Base-by-base conservation (phyloP, 2,888 invertebrate species). In the Plemyria rubiginata region DNA sequence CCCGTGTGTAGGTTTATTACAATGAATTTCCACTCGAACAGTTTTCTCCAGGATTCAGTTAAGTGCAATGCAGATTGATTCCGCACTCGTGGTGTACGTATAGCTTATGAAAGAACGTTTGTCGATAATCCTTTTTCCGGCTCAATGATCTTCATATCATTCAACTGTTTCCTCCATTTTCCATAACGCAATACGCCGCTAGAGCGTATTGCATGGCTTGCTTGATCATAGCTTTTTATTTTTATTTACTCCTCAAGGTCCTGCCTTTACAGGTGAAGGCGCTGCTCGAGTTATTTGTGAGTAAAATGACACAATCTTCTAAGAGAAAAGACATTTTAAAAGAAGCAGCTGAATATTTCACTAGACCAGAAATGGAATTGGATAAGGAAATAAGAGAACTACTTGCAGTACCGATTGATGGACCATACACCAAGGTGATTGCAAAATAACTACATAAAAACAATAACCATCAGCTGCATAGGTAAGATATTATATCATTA, bases 251-350 rank as follows among this genome's bases (percentile, higher is more conserved):
- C n/a, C n/a, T n/a, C n/a, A n/a, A n/a, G n/a, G n/a, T n/a, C n/a
- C n/a, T n/a, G n/a, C n/a, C 32, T 32, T 70, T 70, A 7, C 65
- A 90, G 90, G 75, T 90, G 4, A 75, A 70, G 68, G 85, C 86
- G 6, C 75, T 87, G 79, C 55, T 87, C 2, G 77, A 82, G 32
- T 56, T 80, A n/a, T 87, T 84, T 50, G 64, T 88, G 4, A 66
- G 79, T 38, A 80, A 82, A 70, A 80, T 82, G 73, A 66, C 76
- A 0, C 67, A 66, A 16, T 65, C 53, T 2, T 66, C 68, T 8
- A 87, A 81, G 66, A 79, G 76, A 32, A 85, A 81, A 54, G 70
- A 77, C 46, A 58, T 80, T 51, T 60, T 85, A n/a, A 80, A 70
- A 53, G 80, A 83, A 55, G 81, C 87, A 4, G 82, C 79, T 0